These are phyloP conservation scores for Brachypodius melanocephalos DNA, from an alignment of 2,113 vertebrate genomes.

Conservation along the genomic window DNA sequence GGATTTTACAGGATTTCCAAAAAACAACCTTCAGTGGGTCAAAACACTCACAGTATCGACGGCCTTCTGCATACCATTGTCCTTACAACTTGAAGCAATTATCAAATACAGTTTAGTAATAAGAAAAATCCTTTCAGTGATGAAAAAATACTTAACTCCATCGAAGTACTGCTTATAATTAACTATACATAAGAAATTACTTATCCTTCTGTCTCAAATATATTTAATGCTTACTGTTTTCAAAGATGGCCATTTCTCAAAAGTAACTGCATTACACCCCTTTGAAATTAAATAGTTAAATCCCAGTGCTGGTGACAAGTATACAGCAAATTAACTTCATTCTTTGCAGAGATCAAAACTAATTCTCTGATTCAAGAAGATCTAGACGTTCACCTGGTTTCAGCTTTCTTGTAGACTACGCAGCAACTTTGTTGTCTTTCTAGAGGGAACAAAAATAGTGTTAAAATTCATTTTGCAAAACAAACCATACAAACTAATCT, in stretches of 20 bases:
- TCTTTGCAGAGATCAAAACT: conserved; percentile 81
- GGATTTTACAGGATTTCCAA: conserved; percentile 76
- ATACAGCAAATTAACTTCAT: conserved; percentile 85
- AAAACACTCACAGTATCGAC: conserved; percentile 87
- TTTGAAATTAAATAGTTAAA: conserved; percentile 79
- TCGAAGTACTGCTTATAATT: conserved; percentile 78
- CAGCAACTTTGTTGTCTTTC: conserved; percentile 98
- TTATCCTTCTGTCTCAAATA: conserved; percentile 82
- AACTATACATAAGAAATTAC: conserved; percentile 82
- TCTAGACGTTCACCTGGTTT: conserved; percentile 73
- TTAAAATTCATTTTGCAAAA: neutral
- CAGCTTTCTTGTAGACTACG: conserved; percentile 77
- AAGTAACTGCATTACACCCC: conserved; percentile 75
- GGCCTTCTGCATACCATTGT: conserved; percentile 79
- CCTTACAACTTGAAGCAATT: conserved; percentile 78
- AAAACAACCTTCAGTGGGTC: conserved; percentile 85
- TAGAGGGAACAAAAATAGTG: conserved; percentile 61
- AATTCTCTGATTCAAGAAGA: conserved; percentile 77
- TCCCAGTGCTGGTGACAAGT: conserved; percentile 90
- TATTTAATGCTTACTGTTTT: conserved; percentile 77
- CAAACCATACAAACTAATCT: neutral
- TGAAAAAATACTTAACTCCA: conserved; percentile 90
- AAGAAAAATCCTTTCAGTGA: conserved; percentile 81
- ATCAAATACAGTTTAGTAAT: conserved; percentile 85
- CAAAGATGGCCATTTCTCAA: conserved; percentile 75